phyloP scores from a whole-genome alignment of 2,888 invertebrate species.

The Hybos culiciformis region DNA sequence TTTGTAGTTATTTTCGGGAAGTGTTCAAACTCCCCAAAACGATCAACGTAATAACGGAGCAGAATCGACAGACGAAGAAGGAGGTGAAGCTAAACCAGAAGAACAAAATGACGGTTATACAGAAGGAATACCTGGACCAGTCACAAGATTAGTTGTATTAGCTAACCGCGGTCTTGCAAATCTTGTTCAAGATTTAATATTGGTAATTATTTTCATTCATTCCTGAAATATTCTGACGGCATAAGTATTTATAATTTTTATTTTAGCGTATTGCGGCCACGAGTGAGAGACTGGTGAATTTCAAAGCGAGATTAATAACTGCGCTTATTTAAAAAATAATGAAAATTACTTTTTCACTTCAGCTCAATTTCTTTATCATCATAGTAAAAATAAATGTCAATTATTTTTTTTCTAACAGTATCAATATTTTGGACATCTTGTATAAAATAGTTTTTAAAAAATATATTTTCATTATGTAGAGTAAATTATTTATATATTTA shows the following conservation, averaged over 20 bases:
- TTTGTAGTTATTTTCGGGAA: slow-evolving; percentile 64
- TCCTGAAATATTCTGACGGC: not conserved
- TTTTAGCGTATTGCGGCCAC: slow-evolving; percentile 68
- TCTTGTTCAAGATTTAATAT: slow-evolving; percentile 74
- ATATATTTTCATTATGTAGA: no score
- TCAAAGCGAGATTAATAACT: slow-evolving; percentile 82
- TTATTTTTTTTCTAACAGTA: no score
- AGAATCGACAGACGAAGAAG: slow-evolving; percentile 38
- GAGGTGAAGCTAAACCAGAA: slow-evolving; percentile 41
- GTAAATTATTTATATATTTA: no score
- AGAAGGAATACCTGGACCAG: slow-evolving; percentile 76
- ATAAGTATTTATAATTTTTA: not conserved
- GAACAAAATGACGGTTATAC: slow-evolving; percentile 47
- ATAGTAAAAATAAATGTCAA: no score
- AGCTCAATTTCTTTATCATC: no score
- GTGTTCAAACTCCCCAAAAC: slow-evolving; percentile 47
- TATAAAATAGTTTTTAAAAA: no score
- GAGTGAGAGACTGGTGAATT: slow-evolving; percentile 83
- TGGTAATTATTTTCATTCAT: slow-evolving; percentile 41
- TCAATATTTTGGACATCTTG: no score
- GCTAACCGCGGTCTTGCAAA: slow-evolving; percentile 79
- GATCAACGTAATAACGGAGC: slow-evolving; percentile 39
- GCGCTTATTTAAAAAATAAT: slow-evolving; percentile 57
- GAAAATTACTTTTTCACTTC: slow-evolving; percentile 6
- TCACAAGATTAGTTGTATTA: slow-evolving; percentile 73